phyloP scores from a whole-genome alignment of 2,113 vertebrate species.

The Nibea albiflora region DNA sequence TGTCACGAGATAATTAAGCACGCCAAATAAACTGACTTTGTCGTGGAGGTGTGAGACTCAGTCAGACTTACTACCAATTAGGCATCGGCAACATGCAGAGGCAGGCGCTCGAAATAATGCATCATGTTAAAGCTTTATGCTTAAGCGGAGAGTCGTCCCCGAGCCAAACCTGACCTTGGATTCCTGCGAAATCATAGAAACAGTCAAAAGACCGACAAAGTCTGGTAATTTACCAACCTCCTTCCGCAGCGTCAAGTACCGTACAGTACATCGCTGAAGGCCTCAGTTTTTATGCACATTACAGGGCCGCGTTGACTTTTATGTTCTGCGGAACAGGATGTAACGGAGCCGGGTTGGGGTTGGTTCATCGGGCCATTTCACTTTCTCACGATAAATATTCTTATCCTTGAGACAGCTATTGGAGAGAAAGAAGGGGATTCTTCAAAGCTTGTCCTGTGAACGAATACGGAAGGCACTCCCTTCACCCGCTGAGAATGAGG shows the following conservation, averaged over 20 bases:
- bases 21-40: conserved; percentile 50
- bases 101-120: conserved; percentile 9
- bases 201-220: background rate
- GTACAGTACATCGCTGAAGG: background rate
- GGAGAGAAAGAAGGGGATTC: background rate
- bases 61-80: conserved; percentile 52
- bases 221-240: conserved; percentile 6
- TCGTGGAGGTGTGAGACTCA: conserved; percentile 37
- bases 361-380: conserved; percentile 32
- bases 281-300: conserved; percentile 34
- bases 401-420: conserved; percentile 33
- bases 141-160: background rate
- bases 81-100: conserved; percentile 19
- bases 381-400: conserved; percentile 31
- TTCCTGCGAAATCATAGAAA: background rate
- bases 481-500: background rate
- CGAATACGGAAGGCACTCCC: background rate
- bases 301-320: conserved; percentile 39
- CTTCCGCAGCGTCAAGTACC: conserved; percentile 4
- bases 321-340: conserved; percentile 36
- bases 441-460: conserved; percentile 38
- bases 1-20: conserved; percentile 68
- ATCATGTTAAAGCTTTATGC: background rate
- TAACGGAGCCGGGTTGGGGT: conserved; percentile 13
- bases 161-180: background rate